A percentile compares a stretch with the other conserved stretches of the same genome.
These are phyloP conservation scores for Diadegma fenestrale DNA, from an alignment of 2,888 invertebrate species.

Conservation along the genomic window DNA sequence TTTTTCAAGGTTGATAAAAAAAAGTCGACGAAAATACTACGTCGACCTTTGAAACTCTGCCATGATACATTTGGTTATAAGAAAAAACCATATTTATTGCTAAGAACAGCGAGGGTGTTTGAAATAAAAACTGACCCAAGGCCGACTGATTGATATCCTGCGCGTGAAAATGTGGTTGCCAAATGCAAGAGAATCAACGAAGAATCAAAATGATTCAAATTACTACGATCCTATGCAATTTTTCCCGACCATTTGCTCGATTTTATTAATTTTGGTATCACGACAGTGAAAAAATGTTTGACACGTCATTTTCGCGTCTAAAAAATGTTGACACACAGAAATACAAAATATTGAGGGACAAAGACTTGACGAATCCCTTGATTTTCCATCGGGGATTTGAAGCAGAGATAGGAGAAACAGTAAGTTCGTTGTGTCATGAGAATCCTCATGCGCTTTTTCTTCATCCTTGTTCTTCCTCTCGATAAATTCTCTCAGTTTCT, in stretches of 20 bases:
- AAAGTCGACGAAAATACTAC: background rate
- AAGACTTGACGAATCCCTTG: conserved; percentile 48
- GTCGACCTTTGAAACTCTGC: background rate
- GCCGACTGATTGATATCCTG: no score
- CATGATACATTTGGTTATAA: background rate
- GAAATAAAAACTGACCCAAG: no score
- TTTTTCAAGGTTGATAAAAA: background rate
- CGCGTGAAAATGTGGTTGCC: no score
- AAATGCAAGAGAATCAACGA: no score
- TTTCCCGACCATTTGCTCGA: background rate
- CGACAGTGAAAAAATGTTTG: conserved; percentile 19
- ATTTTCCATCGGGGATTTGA: conserved; percentile 60
- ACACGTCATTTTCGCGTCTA: background rate
- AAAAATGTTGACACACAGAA: background rate
- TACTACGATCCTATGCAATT: background rate
- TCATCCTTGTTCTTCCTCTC: conserved; percentile 11
- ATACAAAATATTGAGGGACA: background rate
- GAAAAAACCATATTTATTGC: background rate
- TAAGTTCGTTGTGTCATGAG: conserved; percentile 59
- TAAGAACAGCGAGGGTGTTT: background rate
- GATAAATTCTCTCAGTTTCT: conserved; percentile 5
- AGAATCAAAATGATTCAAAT: background rate
- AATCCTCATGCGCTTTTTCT: conserved; percentile 30
- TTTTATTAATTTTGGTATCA: background rate
- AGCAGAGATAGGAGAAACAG: conserved; percentile 60